phyloP scores from a whole-genome alignment of 2,113 vertebrate genomes.

The Apodemus speciosus region DNA sequence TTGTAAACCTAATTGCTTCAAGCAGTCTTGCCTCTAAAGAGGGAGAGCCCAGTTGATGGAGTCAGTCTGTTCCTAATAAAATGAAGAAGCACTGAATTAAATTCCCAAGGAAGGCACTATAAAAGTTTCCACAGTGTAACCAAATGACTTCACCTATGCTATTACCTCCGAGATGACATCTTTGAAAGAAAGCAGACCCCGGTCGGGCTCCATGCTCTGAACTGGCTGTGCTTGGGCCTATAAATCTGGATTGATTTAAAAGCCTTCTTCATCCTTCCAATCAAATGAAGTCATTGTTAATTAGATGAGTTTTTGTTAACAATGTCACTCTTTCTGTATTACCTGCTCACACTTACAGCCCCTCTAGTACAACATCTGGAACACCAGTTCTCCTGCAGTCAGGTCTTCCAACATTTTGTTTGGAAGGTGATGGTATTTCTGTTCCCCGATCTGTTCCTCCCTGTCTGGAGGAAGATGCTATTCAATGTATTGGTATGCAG shows the following conservation, averaged over 20 bases:
- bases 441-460: constrained; percentile 22
- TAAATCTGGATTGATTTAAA: constrained; percentile 86
- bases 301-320: constrained; percentile 84
- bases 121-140: constrained; percentile 86
- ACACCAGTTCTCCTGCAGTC: constrained; percentile 28
- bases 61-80: constrained; percentile 87
- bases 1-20: constrained; percentile 86
- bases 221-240: constrained; percentile 79
- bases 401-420: not conserved
- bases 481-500: not conserved
- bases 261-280: constrained; percentile 82
- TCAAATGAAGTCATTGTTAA: constrained; percentile 86
- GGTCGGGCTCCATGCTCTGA: constrained; percentile 82
- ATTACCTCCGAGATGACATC: constrained; percentile 83
- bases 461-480: constrained; percentile 39
- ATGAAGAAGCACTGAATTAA: constrained; percentile 87
- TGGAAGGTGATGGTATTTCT: constrained; percentile 41
- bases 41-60: constrained; percentile 80
- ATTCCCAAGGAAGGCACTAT: constrained; percentile 85
- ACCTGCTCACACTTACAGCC: constrained; percentile 78
- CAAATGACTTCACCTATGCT: constrained; percentile 85
- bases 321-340: constrained; percentile 74
- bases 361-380: constrained; percentile 72
- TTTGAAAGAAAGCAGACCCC: constrained; percentile 84
- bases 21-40: constrained; percentile 84